phyloP scores from a whole-genome alignment of 2,797 vertebrate genomes.

The Rhadinocentrus ornatus region DNA sequence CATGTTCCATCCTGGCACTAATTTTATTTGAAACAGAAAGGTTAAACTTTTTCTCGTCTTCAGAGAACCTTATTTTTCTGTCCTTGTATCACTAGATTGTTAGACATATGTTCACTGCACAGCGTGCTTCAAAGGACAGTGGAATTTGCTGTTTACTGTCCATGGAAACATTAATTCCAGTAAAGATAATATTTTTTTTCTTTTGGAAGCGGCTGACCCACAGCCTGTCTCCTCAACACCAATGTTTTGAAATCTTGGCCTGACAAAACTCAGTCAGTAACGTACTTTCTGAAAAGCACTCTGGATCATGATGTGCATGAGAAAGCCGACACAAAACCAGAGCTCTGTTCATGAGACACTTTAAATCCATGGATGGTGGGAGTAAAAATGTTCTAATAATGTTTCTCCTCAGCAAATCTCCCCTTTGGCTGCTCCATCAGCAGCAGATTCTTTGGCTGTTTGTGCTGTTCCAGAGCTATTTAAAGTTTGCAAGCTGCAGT shows the following conservation, averaged over 20 bases:
- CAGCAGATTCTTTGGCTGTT: constrained; percentile 37
- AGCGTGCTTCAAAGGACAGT: neutral
- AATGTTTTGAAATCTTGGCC: constrained; percentile 34
- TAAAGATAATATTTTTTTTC: constrained; percentile 26
- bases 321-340: constrained; percentile 51
- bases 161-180: neutral
- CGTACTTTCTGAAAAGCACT: constrained; percentile 43
- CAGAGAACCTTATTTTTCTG: neutral
- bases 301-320: constrained; percentile 44
- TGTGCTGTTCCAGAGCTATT: constrained; percentile 56
- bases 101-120: neutral
- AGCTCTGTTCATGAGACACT: constrained; percentile 48
- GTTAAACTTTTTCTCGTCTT: neutral
- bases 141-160: neutral
- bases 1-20: neutral
- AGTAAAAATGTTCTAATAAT: constrained; percentile 49
- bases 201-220: constrained; percentile 15
- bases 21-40: neutral
- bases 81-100: neutral
- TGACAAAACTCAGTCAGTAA: constrained; percentile 40
- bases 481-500: constrained; percentile 60
- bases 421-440: constrained; percentile 29
- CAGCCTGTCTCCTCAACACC: constrained; percentile 16
- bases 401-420: constrained; percentile 57
- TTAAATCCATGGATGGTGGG: constrained; percentile 38